Percentiles rank a stretch among this genome's conserved stretches.
Evolutionary conservation across 2,888 invertebrate genomes (phyloP).

Genomic region (Camponotus fellah): DNA sequence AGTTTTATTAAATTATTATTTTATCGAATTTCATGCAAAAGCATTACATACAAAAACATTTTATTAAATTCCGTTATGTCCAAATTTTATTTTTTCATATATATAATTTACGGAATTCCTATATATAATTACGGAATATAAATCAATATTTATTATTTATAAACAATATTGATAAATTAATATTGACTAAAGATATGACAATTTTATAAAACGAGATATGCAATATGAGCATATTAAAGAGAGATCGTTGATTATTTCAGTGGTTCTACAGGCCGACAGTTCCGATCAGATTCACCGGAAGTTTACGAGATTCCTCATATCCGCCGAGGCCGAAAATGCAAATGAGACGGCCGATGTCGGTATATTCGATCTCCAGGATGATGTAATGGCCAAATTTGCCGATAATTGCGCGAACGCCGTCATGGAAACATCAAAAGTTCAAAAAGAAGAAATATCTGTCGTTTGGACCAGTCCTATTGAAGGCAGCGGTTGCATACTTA

Average conservation of each 20-base stretch:
- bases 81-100: background rate
- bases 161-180: background rate
- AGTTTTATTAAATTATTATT: conserved; percentile 7
- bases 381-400: conserved; percentile 90
- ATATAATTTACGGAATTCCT: no score
- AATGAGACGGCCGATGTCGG: conserved; percentile 82
- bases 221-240: conserved; percentile 13
- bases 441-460: conserved; percentile 94
- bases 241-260: conserved; percentile 83
- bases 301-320: conserved; percentile 93
- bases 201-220: background rate
- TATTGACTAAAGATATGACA: background rate
- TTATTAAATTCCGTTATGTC: background rate
- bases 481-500: conserved; percentile 94
- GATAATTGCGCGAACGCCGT: conserved; percentile 95
- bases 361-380: conserved; percentile 85
- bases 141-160: conserved; percentile 1
- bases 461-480: conserved; percentile 96
- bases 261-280: conserved; percentile 90
- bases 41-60: background rate
- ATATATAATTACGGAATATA: background rate
- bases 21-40: background rate
- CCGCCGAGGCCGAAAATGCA: conserved; percentile 89
- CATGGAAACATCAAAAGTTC: conserved; percentile 92
- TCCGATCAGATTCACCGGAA: conserved; percentile 88